Evolutionary conservation across 2,888 invertebrate species (phyloP), one percentile per base, ranked within the genome.

Genomic region (Cerastoderma edule): DNA sequence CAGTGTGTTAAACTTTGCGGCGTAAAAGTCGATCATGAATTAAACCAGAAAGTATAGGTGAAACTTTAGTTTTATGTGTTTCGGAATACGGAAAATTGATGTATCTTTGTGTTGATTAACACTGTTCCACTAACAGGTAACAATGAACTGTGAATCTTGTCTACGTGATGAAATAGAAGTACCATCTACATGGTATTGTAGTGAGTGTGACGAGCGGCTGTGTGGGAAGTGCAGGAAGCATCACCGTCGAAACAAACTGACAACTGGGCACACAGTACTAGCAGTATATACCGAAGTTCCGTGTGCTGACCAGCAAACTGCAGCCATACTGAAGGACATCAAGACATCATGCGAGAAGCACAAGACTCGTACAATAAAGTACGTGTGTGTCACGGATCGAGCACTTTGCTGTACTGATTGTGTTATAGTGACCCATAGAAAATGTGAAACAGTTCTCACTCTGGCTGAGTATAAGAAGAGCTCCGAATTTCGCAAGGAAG

Each of bases 91-190:
- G n/a, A n/a, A n/a, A n/a, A n/a, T n/a, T n/a, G n/a, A n/a, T n/a
- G n/a, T n/a, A n/a, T n/a, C n/a, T n/a, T n/a, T n/a, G n/a, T n/a
- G n/a, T n/a, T n/a, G n/a, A n/a, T n/a, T n/a, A n/a, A n/a, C n/a
- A n/a, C n/a, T n/a, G n/a, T n/a, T n/a, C n/a, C n/a, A n/a, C n/a
- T n/a, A n/a, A n/a, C n/a, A n/a, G n/a, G n/a, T n/a, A n/a, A n/a
- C n/a, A n/a, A 50, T 50, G 50, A 27, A 50, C 24, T 50, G 50
- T 50, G 50, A 50, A 10, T 50, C 24, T 24, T 50, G 50, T 50
- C n/a, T 24, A 50, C 50, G 50, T 50, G 50, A 50, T n/a, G 24
- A 22, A 3, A 50, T 50, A 50, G 22, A 22, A 5, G 24, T n/a
- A 22, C 19, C 22, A 24, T n/a, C 50, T 50, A 1, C 3, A n/a